phyloP scores from a whole-genome alignment of 2,113 vertebrate species.

The Heptranchias perlo region DNA sequence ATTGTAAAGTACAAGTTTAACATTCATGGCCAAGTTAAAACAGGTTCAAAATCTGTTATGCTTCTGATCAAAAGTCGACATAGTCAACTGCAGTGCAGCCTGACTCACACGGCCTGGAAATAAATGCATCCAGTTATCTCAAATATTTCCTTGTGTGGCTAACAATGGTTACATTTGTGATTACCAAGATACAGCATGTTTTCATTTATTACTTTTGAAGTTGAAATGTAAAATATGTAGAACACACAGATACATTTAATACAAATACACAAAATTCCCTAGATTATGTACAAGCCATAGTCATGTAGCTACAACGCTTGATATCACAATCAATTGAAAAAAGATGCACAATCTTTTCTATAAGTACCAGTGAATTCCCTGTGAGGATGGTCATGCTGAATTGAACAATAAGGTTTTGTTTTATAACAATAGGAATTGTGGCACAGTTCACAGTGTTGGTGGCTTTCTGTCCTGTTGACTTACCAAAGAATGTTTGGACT shows the following conservation, averaged over 20 bases:
- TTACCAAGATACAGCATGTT: background rate
- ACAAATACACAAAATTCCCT: background rate
- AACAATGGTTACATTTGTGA: background rate
- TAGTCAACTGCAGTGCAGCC: background rate
- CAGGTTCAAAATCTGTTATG: background rate
- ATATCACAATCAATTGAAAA: background rate
- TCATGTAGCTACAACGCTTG: too few species aligned
- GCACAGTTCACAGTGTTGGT: background rate
- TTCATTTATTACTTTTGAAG: background rate
- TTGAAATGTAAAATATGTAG: background rate
- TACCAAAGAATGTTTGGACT: background rate
- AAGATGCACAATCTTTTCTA: background rate
- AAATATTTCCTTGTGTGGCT: background rate
- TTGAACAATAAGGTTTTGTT: background rate
- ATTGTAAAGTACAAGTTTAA: background rate
- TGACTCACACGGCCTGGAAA: background rate
- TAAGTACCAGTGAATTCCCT: background rate
- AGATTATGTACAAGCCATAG: background rate
- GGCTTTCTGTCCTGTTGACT: too few species aligned
- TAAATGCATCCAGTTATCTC: background rate
- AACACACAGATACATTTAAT: background rate
- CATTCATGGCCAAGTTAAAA: background rate
- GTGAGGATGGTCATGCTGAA: background rate
- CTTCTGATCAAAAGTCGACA: background rate
- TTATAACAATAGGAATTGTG: too few species aligned